Evolutionary conservation across 1,140 invertebrate genomes (phyloP), one percentile per base, ranked within the genome.

Genomic region (Neomicropteryx cornuta): DNA sequence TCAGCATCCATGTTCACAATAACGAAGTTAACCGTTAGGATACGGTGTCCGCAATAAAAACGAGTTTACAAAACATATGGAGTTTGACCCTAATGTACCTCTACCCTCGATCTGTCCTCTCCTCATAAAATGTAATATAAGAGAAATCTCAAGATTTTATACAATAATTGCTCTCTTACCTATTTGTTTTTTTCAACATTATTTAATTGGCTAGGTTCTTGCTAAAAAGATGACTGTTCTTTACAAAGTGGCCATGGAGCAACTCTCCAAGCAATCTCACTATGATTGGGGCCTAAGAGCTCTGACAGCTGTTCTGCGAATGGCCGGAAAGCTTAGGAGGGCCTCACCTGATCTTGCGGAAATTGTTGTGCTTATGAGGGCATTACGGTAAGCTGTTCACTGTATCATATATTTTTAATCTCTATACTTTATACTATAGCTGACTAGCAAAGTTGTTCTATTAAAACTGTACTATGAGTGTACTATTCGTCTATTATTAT

Each of bases 271-370:
- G 58, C 89, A 94, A 55, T 82, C 79, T 22, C 90, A 95, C 59
- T 95, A 95, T 56, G 89, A 95, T 53, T 95, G 91, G 76, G 88
- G 90, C n/a, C 56, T 94, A 35, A 68, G 89, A 38, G 87, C 87
- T 5, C 58, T 94, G 2, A 93, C 88, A 49, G 83, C 88, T 1
- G 87, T 93, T 4, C 62, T 94, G 3, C 76, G 88, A 5, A 91
- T 90, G 84, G 88, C 89, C 2, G 87, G 87, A 5, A 81, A 89
- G 18, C 66, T 92, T 48, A 87, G 87, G 51, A 67, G 86, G 44
- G 76, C 75, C 23, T 79, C 81, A 8, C 71, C 75, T 4, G 77
- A 87, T 40, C 64, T 90, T 2, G 73, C 80, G 3, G 89, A 95
- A 66, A 77, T 85, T 48, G 73, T 91, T 32, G 81, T 93, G 0